phyloP scores from a whole-genome alignment of 2,113 vertebrate species.

The Gymnorhina tibicen region DNA sequence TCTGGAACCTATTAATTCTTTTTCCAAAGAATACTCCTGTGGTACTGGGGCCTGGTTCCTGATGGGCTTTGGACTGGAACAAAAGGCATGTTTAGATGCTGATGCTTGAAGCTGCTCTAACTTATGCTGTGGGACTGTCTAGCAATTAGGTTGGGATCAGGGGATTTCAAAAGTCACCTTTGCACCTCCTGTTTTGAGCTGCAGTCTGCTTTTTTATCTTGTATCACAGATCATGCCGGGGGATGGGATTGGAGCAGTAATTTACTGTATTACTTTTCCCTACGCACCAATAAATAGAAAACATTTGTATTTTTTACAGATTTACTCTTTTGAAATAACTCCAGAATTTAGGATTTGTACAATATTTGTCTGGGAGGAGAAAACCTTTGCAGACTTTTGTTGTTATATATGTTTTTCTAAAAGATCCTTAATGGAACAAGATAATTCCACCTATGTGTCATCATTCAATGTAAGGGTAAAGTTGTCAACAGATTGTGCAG shows the following conservation, averaged over 20 bases:
- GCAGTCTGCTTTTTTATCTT: not conserved
- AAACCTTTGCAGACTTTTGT: not conserved
- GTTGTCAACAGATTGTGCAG: not conserved
- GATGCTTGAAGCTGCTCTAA: conserved; percentile 5
- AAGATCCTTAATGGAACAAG: conserved; percentile 3
- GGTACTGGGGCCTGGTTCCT: not conserved
- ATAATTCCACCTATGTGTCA: conserved; percentile 6
- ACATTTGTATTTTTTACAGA: not conserved
- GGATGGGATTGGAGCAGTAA: not conserved
- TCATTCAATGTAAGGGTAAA: not conserved
- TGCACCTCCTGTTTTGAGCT: conserved; percentile 9
- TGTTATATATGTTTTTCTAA: conserved; percentile 10
- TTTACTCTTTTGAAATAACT: conserved; percentile 7
- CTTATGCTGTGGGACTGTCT: not conserved
- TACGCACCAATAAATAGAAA: not conserved
- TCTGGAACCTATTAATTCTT: conserved; percentile 26
- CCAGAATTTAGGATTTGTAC: not conserved
- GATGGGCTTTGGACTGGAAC: not conserved
- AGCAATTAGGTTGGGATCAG: conserved; percentile 13
- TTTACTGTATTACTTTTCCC: not conserved
- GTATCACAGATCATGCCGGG: not conserved
- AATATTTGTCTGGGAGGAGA: not conserved
- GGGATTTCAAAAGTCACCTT: conserved; percentile 23
- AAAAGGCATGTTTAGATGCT: conserved; percentile 36
- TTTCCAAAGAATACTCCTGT: not conserved